A percentile compares a stretch with the other conserved stretches of the same genome.
These are phyloP conservation scores for Macaca fascicularis DNA, from an alignment of 2,113 vertebrate genomes.

Conservation along the genomic window DNA sequence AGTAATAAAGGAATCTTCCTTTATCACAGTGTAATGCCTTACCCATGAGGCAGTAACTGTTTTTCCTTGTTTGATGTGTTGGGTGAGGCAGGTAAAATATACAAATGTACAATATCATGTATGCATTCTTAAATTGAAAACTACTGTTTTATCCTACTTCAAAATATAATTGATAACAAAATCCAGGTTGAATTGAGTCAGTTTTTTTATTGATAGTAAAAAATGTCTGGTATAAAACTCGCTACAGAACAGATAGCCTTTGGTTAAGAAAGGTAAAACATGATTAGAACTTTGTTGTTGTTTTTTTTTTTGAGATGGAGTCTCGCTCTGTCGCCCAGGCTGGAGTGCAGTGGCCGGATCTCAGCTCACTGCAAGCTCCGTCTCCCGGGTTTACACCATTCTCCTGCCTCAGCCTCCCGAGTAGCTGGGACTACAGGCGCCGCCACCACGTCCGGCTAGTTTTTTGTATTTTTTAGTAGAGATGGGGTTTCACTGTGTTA, in stretches of 20 bases:
- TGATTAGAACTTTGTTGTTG: too few species aligned
- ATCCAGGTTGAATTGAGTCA: background rate
- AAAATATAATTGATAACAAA: slow-evolving; percentile 6
- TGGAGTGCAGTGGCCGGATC: too few species aligned
- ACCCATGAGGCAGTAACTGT: background rate
- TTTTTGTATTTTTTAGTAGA: too few species aligned
- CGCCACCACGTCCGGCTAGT: too few species aligned
- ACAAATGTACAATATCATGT: background rate
- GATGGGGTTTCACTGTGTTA: too few species aligned
- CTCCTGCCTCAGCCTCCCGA: too few species aligned
- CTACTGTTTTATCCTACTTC: background rate
- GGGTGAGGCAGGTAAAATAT: background rate
- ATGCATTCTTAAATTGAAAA: slow-evolving; percentile 4
- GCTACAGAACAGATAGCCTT: background rate
- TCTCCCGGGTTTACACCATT: too few species aligned
- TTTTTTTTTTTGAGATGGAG: too few species aligned
- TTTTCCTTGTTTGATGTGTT: background rate
- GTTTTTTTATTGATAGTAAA: background rate
- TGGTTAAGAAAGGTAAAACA: background rate
- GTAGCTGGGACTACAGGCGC: too few species aligned
- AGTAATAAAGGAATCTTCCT: background rate
- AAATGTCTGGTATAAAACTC: background rate
- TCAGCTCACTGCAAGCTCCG: too few species aligned
- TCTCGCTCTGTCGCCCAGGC: too few species aligned
- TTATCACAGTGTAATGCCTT: background rate